Base-by-base conservation (phyloP, 2,888 invertebrate genomes). In the Drosophila atripex region DNA sequence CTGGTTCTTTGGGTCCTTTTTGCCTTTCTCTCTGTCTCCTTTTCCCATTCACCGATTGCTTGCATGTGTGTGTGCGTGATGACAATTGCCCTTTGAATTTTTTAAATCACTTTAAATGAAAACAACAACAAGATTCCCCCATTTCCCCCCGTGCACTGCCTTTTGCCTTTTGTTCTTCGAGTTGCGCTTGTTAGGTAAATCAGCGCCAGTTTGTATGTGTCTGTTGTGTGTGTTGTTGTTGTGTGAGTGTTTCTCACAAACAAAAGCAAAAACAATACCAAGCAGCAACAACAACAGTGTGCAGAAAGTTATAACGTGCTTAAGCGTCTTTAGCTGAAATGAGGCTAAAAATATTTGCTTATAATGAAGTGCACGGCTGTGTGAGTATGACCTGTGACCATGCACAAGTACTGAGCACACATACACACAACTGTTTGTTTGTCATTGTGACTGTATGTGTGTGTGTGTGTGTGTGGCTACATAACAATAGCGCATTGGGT, bases 31-130 rank as follows among this genome's bases (percentile, higher is more conserved):
- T 30, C 47, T 30, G 11, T 12, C 21, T 43, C 21, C 11, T 21
- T 11, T 11, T 12, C 21, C 21, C 14, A 6, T 71, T 74, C 66
- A 71, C 54, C 21, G 46, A 14, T 18, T 54, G 45, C 30, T 3
- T 49, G 60, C 23, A 50, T 50, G 23, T 43, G 16, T 63, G 46
- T 54, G 39, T 38, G 53, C 68, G 71, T 58, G 63, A 73, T 75
- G 77, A 86, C 86, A 86, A 89, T 86, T 80, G 79, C 76, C 82
- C 82, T 88, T 86, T 80, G 82, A 74, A 88, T 88, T 88, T 86
- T 85, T 85, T 76, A 88, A 88, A 88, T 84, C 83, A 79, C 76
- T 88, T 85, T 83, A 86, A 88, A 76, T 76, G 83, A 86, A 86
- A 86, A 84, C 83, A 82, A 84, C 82, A 87, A 78, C 83, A 72